Evolutionary conservation across 2,888 invertebrate genomes (phyloP).

Genomic region (Xanthia icteritia): DNA sequence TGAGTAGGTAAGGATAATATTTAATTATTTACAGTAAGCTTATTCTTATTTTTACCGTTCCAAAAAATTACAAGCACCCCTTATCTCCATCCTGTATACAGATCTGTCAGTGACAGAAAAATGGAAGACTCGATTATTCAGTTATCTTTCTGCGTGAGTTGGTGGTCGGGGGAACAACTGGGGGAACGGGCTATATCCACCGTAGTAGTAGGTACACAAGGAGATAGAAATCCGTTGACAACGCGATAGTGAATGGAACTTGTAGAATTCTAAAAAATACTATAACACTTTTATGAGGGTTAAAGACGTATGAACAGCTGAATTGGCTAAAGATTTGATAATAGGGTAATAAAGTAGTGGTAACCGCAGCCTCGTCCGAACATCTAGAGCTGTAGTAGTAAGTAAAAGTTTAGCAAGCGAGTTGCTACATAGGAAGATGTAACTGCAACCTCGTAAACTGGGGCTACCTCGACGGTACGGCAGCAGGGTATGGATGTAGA

Average conservation of each 20-base stretch:
- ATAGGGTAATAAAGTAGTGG: neutral
- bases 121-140: conserved; percentile 37
- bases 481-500: too few relatives aligned
- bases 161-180: conserved; percentile 5
- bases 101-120: conserved; percentile 32
- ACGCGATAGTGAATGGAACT: neutral
- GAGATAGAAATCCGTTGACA: neutral
- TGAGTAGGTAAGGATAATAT: neutral
- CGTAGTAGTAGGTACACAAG: neutral
- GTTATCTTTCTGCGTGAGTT: conserved; percentile 55
- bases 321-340: neutral
- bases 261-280: neutral
- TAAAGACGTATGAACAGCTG: neutral
- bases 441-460: too few relatives aligned
- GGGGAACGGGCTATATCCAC: neutral
- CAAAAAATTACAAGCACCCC: neutral
- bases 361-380: neutral
- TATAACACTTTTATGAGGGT: neutral
- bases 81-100: conserved; percentile 20
- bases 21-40: neutral
- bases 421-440: too few relatives aligned
- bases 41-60: neutral
- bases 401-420: too few relatives aligned
- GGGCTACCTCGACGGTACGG: too few relatives aligned
- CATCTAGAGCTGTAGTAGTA: too few relatives aligned